These are phyloP conservation scores for Sympetrum striolatum DNA, from an alignment of 2,888 invertebrate species.

Conservation along the genomic window DNA sequence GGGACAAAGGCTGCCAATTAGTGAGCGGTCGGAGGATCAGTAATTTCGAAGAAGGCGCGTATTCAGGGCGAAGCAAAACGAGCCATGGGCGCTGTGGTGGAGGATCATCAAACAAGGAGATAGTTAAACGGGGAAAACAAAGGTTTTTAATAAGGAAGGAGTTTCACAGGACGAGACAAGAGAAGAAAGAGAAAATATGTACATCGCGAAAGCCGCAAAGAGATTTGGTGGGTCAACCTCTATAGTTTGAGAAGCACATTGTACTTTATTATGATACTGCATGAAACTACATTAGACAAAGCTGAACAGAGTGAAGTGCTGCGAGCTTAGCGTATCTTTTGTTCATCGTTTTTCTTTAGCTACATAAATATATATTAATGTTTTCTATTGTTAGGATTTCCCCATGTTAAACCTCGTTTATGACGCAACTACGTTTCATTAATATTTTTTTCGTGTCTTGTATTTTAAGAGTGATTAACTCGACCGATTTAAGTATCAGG, in stretches of 20 bases:
- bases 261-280: no score
- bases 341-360: no score
- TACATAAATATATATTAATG: no score
- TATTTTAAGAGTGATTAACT: no score
- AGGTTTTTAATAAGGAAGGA: neutral
- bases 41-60: neutral
- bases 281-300: neutral
- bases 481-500: no score
- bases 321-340: no score
- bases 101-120: neutral
- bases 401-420: no score
- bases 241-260: neutral
- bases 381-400: no score
- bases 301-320: neutral
- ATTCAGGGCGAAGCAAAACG: neutral
- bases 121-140: neutral
- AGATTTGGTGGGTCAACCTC: no score
- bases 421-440: no score
- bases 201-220: neutral
- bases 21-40: neutral
- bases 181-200: neutral
- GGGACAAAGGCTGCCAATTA: neutral
- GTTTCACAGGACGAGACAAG: no score
- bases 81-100: neutral
- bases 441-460: no score